Evolutionary conservation across 2,888 invertebrate genomes (phyloP).

Genomic region (Helobdella robusta): DNA sequence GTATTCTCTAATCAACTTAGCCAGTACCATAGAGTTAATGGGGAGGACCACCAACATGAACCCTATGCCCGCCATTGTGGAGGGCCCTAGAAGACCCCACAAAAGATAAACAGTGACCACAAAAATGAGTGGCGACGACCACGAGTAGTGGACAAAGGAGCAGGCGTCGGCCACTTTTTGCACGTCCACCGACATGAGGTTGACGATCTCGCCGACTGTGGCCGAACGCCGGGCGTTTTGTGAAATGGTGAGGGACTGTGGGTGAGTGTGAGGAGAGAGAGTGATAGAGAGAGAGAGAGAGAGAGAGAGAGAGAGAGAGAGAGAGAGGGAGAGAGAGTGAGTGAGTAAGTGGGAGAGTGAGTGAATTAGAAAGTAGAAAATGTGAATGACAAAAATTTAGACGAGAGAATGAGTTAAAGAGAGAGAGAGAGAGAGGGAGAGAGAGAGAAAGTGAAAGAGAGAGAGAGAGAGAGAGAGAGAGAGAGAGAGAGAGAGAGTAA

Average conservation of each 20-base stretch:
- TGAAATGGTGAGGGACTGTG: conserved; percentile 40
- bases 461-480: no score
- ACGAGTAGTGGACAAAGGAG: conserved; percentile 34
- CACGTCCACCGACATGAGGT: conserved; percentile 52
- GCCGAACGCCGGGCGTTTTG: conserved; percentile 49
- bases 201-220: conserved; percentile 54
- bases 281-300: no score
- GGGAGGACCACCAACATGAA: conserved; percentile 32
- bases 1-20: conserved; percentile 28
- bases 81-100: conserved; percentile 29
- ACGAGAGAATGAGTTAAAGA: no score
- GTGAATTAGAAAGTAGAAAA: no score
- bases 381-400: no score
- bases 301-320: no score
- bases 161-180: conserved; percentile 39
- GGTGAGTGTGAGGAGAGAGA: no score
- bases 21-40: conserved; percentile 29
- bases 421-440: no score
- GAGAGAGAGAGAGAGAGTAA: no score
- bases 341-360: no score
- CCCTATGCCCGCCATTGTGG: conserved; percentile 23
- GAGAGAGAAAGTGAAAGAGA: no score
- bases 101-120: conserved; percentile 57
- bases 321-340: no score
- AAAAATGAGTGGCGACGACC: conserved; percentile 57